Evolutionary conservation across 2,113 vertebrate genomes (phyloP).

Genomic region (Propithecus coquereli): DNA sequence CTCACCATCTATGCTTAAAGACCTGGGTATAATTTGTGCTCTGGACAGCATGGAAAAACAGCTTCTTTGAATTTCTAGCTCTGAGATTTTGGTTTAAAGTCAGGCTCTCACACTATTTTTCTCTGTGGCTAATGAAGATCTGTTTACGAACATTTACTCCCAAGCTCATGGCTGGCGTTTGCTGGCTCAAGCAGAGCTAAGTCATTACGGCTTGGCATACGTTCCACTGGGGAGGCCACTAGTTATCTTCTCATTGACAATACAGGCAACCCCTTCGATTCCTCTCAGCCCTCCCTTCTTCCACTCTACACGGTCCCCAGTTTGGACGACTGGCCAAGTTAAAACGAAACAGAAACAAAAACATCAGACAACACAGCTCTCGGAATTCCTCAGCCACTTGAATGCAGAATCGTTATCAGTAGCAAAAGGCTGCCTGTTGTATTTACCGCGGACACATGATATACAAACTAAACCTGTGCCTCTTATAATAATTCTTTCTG

Average conservation of each 20-base stretch:
- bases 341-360: slow-evolving; percentile 46
- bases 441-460: background rate
- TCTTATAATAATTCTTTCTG: background rate
- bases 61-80: background rate
- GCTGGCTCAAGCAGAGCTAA: slow-evolving; percentile 68
- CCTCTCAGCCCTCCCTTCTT: slow-evolving; percentile 47
- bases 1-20: background rate
- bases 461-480: slow-evolving; percentile 8
- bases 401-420: slow-evolving; percentile 25
- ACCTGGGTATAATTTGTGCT: background rate
- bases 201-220: slow-evolving; percentile 75
- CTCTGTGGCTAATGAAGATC: slow-evolving; percentile 36
- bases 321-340: slow-evolving; percentile 66
- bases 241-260: slow-evolving; percentile 64
- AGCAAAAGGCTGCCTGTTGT: background rate
- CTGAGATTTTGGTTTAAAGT: background rate
- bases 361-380: background rate
- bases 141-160: slow-evolving; percentile 66
- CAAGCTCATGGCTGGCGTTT: slow-evolving; percentile 51
- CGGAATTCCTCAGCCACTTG: slow-evolving; percentile 55
- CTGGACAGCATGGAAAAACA: background rate
- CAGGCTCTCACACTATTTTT: background rate
- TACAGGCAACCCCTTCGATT: slow-evolving; percentile 60
- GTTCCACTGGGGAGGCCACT: slow-evolving; percentile 67
- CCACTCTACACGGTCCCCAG: background rate